A percentile compares a stretch with the other conserved stretches of the same genome.
These are phyloP conservation scores for Andinoacara biseriatus DNA, from an alignment of 2,113 vertebrate species.

Conservation along the genomic window DNA sequence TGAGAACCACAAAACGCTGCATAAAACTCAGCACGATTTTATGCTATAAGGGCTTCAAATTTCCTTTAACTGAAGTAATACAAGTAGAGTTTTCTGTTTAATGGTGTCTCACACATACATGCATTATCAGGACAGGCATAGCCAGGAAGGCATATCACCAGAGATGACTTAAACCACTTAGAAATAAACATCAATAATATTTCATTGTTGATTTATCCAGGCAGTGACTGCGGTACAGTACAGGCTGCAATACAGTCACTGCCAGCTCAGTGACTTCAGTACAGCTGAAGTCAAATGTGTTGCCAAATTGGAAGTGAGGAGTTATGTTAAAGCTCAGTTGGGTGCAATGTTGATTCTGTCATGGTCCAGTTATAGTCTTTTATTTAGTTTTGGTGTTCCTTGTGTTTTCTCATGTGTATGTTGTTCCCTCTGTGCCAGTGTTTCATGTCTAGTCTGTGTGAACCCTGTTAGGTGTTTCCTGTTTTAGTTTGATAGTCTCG, in stretches of 20 bases:
- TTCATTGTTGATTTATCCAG: not conserved
- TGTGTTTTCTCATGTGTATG: too few relatives aligned
- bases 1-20: too few relatives aligned
- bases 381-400: too few relatives aligned
- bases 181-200: not conserved
- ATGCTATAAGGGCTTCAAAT: not conserved
- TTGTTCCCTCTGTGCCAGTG: too few relatives aligned
- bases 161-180: not conserved
- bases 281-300: not conserved
- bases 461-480: too few relatives aligned
- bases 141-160: not conserved
- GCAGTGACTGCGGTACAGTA: not conserved
- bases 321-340: not conserved
- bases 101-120: not conserved
- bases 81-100: not conserved
- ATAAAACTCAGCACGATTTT: not conserved
- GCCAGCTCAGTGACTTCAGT: not conserved
- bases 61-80: fast-evolving
- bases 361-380: too few relatives aligned
- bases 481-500: too few relatives aligned
- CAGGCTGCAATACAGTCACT: not conserved
- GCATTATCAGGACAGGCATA: not conserved
- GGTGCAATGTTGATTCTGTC: too few relatives aligned
- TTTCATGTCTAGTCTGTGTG: too few relatives aligned
- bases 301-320: not conserved